phyloP scores from a whole-genome alignment of 2,113 vertebrate genomes.

The Ondatra zibethicus region DNA sequence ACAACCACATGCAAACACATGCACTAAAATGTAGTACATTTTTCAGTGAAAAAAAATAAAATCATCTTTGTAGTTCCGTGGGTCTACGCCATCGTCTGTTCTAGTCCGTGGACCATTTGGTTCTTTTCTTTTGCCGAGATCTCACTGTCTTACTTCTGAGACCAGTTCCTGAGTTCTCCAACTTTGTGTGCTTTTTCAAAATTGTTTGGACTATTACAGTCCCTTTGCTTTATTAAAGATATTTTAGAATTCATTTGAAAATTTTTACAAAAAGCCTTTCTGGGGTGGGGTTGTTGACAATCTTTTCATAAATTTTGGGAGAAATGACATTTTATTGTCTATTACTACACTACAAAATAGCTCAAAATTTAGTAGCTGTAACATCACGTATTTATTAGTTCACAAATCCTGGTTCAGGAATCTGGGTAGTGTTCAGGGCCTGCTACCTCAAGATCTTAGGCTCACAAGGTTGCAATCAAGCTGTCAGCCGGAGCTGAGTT shows the following conservation, averaged over 20 bases:
- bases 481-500: background rate
- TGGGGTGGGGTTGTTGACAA: background rate
- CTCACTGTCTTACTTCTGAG: conserved; percentile 31
- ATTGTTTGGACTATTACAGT: conserved; percentile 20
- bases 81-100: background rate
- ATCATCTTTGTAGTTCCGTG: conserved; percentile 5
- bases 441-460: conserved; percentile 20
- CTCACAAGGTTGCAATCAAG: background rate
- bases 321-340: conserved; percentile 3
- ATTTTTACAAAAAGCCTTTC: conserved; percentile 25
- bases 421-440: background rate
- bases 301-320: background rate
- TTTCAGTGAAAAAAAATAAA: background rate
- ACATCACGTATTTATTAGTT: background rate
- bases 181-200: conserved; percentile 12
- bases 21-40: background rate
- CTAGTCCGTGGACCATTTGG: background rate
- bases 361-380: background rate
- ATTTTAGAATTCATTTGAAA: conserved; percentile 27
- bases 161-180: conserved; percentile 7
- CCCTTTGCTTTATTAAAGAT: conserved; percentile 29
- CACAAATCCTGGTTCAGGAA: background rate
- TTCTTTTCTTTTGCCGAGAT: conserved; percentile 15
- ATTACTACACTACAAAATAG: background rate
- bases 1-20: background rate